These are phyloP conservation scores for Strix aluco DNA, from an alignment of 2,113 vertebrate genomes.

Conservation along the genomic window DNA sequence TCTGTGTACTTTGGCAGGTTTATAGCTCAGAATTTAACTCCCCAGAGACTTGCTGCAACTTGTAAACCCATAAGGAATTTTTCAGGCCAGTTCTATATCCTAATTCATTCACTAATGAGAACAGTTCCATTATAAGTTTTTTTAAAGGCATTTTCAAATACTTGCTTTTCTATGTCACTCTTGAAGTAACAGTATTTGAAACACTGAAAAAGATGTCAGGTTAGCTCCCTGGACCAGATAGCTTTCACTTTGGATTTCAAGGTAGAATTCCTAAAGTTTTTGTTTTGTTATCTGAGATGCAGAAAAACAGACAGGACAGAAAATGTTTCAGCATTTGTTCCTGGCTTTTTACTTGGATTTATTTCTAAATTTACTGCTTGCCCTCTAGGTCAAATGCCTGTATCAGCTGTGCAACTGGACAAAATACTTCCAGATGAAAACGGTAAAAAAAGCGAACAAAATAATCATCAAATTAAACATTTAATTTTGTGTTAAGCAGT, in stretches of 20 bases:
- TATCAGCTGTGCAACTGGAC: not conserved
- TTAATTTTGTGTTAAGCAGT: not conserved
- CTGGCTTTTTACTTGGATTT: conserved; percentile 21
- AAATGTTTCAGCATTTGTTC: conserved; percentile 22
- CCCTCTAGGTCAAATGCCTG: not conserved
- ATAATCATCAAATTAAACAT: not conserved
- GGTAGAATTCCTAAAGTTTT: not conserved
- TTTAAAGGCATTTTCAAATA: conserved; percentile 40
- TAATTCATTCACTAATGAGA: conserved; percentile 65
- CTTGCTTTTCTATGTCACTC: conserved; percentile 40
- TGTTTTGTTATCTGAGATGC: not conserved
- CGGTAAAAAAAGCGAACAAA: not conserved
- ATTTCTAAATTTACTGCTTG: conserved; percentile 24
- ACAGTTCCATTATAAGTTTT: conserved; percentile 42
- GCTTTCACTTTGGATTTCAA: not conserved
- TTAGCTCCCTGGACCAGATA: not conserved
- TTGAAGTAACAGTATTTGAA: conserved; percentile 31
- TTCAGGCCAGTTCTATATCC: conserved; percentile 66
- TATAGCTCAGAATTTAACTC: conserved; percentile 59
- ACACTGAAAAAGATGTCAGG: conserved; percentile 1
- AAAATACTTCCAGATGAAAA: not conserved
- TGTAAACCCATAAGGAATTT: conserved; percentile 74
- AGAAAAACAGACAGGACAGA: conserved; percentile 24
- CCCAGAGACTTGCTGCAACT: conserved; percentile 64
- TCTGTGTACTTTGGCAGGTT: conserved; percentile 68